Evolutionary conservation across 1,140 invertebrate species (phyloP).

Genomic region (Polyergus mexicanus): DNA sequence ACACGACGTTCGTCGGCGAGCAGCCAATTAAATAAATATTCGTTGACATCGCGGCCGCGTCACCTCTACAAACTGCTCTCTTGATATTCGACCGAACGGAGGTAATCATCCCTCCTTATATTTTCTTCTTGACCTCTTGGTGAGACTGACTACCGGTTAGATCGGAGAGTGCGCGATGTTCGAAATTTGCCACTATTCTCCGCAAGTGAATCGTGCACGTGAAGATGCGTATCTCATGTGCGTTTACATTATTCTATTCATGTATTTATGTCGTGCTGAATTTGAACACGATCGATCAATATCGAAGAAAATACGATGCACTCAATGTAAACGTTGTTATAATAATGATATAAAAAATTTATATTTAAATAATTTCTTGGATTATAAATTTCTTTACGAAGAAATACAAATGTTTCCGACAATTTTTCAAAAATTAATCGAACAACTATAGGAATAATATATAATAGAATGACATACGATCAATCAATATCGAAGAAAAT

Average conservation of each 20-base stretch:
- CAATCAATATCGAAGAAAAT: too few species aligned
- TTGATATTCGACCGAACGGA: constrained; percentile 75
- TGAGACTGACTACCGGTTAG: not conserved
- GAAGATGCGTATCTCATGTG: constrained; percentile 6
- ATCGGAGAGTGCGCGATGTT: constrained; percentile 8
- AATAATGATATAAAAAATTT: not conserved
- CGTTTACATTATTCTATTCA: constrained; percentile 13
- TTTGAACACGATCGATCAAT: not conserved
- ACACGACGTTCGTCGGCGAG: constrained; percentile 80
- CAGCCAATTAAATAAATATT: constrained; percentile 86
- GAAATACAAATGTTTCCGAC: not conserved
- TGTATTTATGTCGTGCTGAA: not conserved
- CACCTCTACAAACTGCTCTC: constrained; percentile 83
- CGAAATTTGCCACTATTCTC: constrained; percentile 35
- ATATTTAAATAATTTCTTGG: not conserved
- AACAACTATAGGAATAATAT: too few species aligned
- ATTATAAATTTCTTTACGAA: not conserved
- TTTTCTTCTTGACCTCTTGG: constrained; percentile 30
- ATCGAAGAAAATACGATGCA: not conserved
- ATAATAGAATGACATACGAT: too few species aligned
- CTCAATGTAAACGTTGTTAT: not conserved
- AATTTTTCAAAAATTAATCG: not conserved
- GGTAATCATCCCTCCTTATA: constrained; percentile 55
- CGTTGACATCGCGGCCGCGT: constrained; percentile 84
- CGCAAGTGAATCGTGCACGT: not conserved